Percentiles rank a stretch among this genome's conserved stretches.
phyloP scores from a whole-genome alignment of 1,140 invertebrate genomes.

The Ceratina australensis region DNA sequence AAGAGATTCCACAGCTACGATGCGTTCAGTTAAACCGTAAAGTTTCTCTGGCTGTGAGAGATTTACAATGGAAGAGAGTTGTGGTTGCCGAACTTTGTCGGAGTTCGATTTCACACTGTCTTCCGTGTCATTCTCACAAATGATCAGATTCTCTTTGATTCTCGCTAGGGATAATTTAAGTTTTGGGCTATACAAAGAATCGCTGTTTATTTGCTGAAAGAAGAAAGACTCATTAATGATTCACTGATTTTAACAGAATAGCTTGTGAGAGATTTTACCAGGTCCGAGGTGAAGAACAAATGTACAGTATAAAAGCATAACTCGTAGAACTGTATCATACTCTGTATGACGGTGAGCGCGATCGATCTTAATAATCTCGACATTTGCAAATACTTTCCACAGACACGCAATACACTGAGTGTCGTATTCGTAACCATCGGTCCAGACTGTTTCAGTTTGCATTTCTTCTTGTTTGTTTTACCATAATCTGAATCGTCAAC shows the following conservation, averaged over 20 bases:
- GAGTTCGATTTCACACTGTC: slow-evolving; percentile 64
- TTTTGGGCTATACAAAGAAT: slow-evolving; percentile 84
- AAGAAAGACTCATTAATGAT: slow-evolving; percentile 41
- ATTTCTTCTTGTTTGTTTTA: slow-evolving; percentile 74
- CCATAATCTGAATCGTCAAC: slow-evolving; percentile 82
- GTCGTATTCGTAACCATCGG: slow-evolving; percentile 95
- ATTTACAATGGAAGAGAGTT: slow-evolving; percentile 86
- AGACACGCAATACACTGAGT: slow-evolving; percentile 93
- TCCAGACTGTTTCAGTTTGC: slow-evolving; percentile 74
- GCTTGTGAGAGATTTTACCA: slow-evolving; percentile 79
- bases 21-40: slow-evolving; percentile 90
- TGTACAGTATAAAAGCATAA: slow-evolving; percentile 96
- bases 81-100: slow-evolving; percentile 82
- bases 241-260: background rate
- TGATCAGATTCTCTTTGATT: slow-evolving; percentile 86
- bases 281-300: slow-evolving; percentile 91
- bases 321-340: slow-evolving; percentile 96
- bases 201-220: slow-evolving; percentile 76
- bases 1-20: slow-evolving; percentile 95
- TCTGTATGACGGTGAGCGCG: slow-evolving; percentile 92
- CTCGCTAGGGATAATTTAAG: slow-evolving; percentile 87
- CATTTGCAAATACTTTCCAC: slow-evolving; percentile 96
- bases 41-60: slow-evolving; percentile 86
- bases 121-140: slow-evolving; percentile 70
- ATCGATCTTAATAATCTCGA: slow-evolving; percentile 94